Conservation (phyloP, 1,140 invertebrate species). For the Drosophila ohnishii region DNA sequence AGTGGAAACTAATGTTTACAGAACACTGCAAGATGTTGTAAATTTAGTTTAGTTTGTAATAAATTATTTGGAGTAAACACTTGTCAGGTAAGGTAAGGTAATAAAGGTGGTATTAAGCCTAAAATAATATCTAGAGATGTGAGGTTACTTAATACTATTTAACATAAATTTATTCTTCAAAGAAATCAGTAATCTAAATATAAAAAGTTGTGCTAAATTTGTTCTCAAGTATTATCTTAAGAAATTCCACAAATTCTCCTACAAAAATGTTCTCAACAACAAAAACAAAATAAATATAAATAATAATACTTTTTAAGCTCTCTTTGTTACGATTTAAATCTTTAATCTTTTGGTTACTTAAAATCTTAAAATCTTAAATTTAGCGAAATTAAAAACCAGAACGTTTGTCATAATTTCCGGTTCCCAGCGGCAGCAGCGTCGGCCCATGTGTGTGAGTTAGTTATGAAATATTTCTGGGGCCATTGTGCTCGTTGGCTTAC, state of each 20-base stretch:
- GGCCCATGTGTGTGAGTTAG: slow-evolving; percentile 18
- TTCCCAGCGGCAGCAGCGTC: background rate
- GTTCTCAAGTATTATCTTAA: too few species aligned
- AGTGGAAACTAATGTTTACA: background rate
- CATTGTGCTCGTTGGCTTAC: slow-evolving; percentile 47
- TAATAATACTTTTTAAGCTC: too few species aligned
- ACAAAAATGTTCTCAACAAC: too few species aligned
- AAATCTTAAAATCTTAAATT: too few species aligned
- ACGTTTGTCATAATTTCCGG: slow-evolving; percentile 33
- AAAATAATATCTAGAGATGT: background rate
- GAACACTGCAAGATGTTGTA: slow-evolving; percentile 1
- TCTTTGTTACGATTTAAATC: too few species aligned
- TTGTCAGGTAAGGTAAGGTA: background rate
- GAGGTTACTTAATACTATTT: background rate
- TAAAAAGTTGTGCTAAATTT: too few species aligned
- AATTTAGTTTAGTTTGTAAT: slow-evolving; percentile 14
- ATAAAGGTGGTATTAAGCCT: too few species aligned
- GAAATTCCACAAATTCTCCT: too few species aligned
- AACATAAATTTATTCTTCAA: background rate
- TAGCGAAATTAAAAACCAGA: slow-evolving; percentile 3
- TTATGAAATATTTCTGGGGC: slow-evolving; percentile 36
- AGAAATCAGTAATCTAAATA: too few species aligned
- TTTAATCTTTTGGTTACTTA: too few species aligned
- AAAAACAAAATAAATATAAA: too few species aligned
- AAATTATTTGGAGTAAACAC: background rate